Conservation (phyloP, 2,888 invertebrate genomes). For the Cinara cedri region DNA sequence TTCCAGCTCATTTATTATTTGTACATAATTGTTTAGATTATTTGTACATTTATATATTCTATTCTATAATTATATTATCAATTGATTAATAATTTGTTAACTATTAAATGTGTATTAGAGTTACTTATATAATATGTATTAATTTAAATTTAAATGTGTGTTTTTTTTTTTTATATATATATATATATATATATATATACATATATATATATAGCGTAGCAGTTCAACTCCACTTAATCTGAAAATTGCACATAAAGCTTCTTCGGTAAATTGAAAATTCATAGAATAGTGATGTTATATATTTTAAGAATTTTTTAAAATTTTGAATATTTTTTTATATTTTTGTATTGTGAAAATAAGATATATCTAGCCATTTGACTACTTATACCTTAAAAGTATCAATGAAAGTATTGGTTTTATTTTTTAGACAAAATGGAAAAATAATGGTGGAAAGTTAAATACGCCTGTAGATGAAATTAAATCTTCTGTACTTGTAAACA, state of each 20-base stretch:
- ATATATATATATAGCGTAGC: constrained; percentile 3
- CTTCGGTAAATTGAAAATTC: background rate
- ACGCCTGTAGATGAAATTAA: constrained; percentile 9
- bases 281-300: background rate
- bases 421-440: constrained; percentile 42
- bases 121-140: too few relatives aligned
- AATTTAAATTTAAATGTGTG: too few relatives aligned
- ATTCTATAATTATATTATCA: too few relatives aligned
- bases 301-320: background rate
- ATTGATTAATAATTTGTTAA: too few relatives aligned
- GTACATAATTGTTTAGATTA: too few relatives aligned
- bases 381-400: too few relatives aligned
- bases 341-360: background rate
- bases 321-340: background rate
- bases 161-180: too few relatives aligned
- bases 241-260: background rate
- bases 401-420: background rate
- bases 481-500: background rate
- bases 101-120: too few relatives aligned
- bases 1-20: too few relatives aligned
- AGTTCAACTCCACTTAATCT: constrained; percentile 5
- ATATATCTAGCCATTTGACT: too few relatives aligned
- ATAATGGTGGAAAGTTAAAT: constrained; percentile 21
- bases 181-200: constrained; percentile 3
- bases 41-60: too few relatives aligned